Evolutionary conservation across 2,797 vertebrate genomes (phyloP).

Genomic region (Falco rusticolus): DNA sequence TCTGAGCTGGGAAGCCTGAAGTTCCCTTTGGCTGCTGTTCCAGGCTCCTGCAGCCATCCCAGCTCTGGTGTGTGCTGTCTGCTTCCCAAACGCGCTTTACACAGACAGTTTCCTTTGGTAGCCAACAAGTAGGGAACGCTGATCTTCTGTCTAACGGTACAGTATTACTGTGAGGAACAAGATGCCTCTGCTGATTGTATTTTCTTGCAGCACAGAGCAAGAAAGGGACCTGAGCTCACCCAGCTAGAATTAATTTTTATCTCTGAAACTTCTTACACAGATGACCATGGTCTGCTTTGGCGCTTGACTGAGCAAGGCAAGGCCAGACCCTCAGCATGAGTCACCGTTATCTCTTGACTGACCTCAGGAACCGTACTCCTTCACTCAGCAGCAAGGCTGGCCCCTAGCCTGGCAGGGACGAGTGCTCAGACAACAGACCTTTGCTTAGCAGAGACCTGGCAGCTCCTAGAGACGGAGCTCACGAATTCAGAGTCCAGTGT

Average conservation of each 20-base stretch:
- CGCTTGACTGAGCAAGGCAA: not conserved
- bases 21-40: not conserved
- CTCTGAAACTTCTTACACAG: not conserved
- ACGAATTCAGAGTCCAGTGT: not conserved
- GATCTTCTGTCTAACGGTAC: not conserved
- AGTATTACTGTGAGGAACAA: accelerated
- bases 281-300: not conserved
- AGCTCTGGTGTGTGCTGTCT: not conserved
- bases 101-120: not conserved
- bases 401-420: not conserved
- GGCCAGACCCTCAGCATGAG: not conserved
- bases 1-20: not conserved
- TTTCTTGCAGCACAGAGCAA: not conserved
- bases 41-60: not conserved
- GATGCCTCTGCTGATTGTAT: not conserved
- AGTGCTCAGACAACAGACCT: not conserved
- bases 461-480: not conserved
- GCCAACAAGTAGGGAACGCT: not conserved
- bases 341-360: not conserved
- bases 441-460: not conserved
- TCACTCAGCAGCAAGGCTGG: not conserved
- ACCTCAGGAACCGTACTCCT: not conserved
- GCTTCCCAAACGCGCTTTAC: not conserved
- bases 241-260: not conserved
- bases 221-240: not conserved